These are phyloP conservation scores for Diploscapter pachys DNA, from an alignment of 1,140 invertebrate species.

Conservation along the genomic window DNA sequence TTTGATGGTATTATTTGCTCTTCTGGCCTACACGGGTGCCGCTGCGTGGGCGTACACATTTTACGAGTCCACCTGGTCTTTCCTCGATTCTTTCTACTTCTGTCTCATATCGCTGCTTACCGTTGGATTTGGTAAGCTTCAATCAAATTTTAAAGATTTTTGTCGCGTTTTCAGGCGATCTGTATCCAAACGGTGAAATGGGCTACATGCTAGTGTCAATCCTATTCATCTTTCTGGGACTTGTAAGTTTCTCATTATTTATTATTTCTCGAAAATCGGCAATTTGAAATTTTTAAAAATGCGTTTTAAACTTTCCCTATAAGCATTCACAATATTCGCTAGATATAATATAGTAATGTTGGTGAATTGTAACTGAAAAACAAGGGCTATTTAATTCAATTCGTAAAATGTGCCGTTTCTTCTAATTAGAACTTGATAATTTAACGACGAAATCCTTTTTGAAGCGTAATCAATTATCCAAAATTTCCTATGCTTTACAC, in stretches of 20 bases:
- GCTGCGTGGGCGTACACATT: constrained; percentile 14
- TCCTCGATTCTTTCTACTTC: constrained; percentile 23
- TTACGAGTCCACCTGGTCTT: constrained; percentile 22
- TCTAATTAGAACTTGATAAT: no score
- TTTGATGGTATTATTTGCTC: constrained; percentile 1
- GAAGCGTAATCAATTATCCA: no score
- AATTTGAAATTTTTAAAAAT: no score
- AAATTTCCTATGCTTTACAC: no score
- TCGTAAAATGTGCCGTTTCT: no score
- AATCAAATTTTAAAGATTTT: not conserved
- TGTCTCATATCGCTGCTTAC: constrained; percentile 21
- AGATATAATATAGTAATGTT: no score
- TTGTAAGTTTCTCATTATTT: not conserved
- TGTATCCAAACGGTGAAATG: constrained; percentile 11
- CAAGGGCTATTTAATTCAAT: no score
- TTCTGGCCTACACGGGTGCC: constrained; percentile 15
- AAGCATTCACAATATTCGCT: no score
- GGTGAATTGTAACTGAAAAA: no score
- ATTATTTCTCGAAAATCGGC: no score
- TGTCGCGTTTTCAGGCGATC: constrained; percentile 22
- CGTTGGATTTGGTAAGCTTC: not conserved
- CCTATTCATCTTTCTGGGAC: constrained; percentile 19
- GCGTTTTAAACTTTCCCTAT: no score
- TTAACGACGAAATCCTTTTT: no score
- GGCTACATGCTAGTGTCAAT: constrained; percentile 12